Conservation (phyloP, 2,797 vertebrate species). For the Smutsia temminckii region DNA sequence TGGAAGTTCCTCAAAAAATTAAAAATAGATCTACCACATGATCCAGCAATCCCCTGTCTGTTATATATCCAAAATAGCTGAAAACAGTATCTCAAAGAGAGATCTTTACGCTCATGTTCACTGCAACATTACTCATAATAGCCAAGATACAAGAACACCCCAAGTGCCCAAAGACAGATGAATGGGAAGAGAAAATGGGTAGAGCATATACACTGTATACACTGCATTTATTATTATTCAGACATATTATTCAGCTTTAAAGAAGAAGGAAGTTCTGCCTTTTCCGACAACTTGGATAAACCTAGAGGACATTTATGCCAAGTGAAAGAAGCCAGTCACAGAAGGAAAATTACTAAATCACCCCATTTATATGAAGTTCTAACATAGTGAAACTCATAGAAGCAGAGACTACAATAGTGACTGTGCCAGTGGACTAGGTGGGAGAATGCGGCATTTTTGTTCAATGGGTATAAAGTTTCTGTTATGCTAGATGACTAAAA, state of each 20-base stretch:
- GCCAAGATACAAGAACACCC: not conserved
- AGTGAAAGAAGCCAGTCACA: not conserved
- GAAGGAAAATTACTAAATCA: not conserved
- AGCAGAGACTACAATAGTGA: not conserved
- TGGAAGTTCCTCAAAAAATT: not conserved
- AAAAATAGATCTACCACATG: not conserved
- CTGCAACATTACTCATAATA: not conserved
- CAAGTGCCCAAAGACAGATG: not conserved
- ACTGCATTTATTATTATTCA: too few relatives aligned
- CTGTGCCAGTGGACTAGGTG: not conserved
- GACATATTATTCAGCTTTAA: not conserved
- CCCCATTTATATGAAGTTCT: not conserved
- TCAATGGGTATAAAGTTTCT: not conserved
- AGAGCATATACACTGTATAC: too few relatives aligned
- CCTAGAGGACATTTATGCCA: not conserved
- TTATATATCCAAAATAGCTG: not conserved
- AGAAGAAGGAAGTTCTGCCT: not conserved
- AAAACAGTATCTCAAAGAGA: not conserved
- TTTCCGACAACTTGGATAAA: not conserved
- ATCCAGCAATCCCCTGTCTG: not conserved
- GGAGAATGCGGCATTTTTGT: not conserved
- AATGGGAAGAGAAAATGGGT: not conserved
- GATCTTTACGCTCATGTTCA: not conserved
- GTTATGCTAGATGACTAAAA: not conserved
- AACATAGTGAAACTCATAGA: not conserved